Evolutionary conservation across 2,113 vertebrate species (phyloP), one percentile per base, ranked within the genome.

Genomic region (Acanthisitta chloris): DNA sequence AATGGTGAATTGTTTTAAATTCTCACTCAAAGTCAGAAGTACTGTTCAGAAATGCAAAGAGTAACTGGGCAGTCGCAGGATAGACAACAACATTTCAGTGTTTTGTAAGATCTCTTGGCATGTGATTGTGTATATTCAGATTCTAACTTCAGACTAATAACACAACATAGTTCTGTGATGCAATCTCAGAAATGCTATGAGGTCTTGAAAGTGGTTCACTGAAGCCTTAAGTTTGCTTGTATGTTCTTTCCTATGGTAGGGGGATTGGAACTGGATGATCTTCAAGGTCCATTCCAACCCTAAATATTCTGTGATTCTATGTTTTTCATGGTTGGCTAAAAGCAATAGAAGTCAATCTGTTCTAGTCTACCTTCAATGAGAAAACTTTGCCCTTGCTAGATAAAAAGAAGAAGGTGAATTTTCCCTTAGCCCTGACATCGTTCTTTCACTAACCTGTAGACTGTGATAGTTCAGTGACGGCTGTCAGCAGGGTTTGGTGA

Each of bases 191-290:
- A 86, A 57, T 2, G 0, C 24, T 45, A 29, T 7, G 15, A 82
- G 31, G 52, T 83, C 51, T 86, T 94, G 24, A 40, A 91, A 66
- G 24, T 10, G 20, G 66, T 86, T 83, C n/a, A 38, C 26, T 29
- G 38, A 20, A 74, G 6, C n/a, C 81, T 90, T 46, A 36, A 17
- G 2, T 70, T 88, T 31, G 4, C 9, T 55, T 62, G 0, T 28
- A 3, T 59, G 8, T 77, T 77, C 26, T 70, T 33, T 21, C 36
- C 38, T 21, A 12, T 33, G 31, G 18, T 0, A 21, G 46, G 0
- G 31, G 11, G 42, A 8, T 58, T 58, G 67, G 26, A 70, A 36
- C 21, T 17, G 8, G 4, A 36, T 16, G 12, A 36, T 36, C 14
- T 42, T 55, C 36, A 28, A 77, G 61, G 46, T 55, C 8, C 10